phyloP scores from a whole-genome alignment of 2,888 invertebrate genomes.

The Laspeyria flexula region DNA sequence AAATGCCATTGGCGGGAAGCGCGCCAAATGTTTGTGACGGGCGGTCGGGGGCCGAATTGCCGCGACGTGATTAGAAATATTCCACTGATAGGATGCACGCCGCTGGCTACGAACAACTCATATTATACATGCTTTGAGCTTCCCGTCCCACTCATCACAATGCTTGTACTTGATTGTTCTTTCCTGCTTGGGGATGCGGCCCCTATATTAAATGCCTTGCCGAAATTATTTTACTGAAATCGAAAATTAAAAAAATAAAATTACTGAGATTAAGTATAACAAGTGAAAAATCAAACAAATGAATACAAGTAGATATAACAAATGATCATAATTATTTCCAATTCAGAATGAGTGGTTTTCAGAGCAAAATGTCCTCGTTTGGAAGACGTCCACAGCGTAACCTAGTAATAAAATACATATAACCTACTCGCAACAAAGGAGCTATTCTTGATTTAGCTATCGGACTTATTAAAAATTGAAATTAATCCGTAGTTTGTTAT shows the following conservation, averaged over 20 bases:
- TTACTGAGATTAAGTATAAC: not conserved
- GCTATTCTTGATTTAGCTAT: not conserved
- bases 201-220: not conserved
- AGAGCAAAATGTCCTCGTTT: too few relatives aligned
- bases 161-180: constrained; percentile 3
- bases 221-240: not conserved
- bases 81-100: constrained; percentile 21
- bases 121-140: constrained; percentile 6
- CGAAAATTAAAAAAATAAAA: not conserved
- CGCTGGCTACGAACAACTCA: constrained; percentile 11
- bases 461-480: not conserved
- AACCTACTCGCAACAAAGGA: not conserved
- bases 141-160: constrained; percentile 2
- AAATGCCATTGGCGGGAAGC: constrained; percentile 55
- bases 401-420: too few relatives aligned
- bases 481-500: not conserved
- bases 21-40: constrained; percentile 77
- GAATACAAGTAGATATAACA: too few relatives aligned
- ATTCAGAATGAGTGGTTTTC: too few relatives aligned
- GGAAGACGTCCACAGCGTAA: too few relatives aligned
- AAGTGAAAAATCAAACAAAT: not conserved
- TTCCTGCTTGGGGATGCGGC: not conserved
- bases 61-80: constrained; percentile 73
- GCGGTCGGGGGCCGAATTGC: constrained; percentile 54
- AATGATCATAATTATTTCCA: too few relatives aligned